Conservation (phyloP, 2,113 vertebrate species). For the Pterocles orientalis region DNA sequence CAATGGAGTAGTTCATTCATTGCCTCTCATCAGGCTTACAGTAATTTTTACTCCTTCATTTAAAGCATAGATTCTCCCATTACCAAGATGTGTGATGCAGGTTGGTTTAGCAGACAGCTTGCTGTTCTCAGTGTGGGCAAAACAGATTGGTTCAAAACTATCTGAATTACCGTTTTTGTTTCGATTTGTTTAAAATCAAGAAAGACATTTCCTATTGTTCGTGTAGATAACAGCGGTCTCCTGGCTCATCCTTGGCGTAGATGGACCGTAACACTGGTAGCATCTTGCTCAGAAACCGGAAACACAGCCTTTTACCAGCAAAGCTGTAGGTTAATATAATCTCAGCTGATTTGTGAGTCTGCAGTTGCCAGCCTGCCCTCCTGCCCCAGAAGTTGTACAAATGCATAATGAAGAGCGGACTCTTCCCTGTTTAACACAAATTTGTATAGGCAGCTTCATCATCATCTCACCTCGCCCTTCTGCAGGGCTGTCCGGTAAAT, state of each 20-base stretch:
- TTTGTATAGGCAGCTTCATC: not conserved
- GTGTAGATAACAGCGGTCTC: accelerated
- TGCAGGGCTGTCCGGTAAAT: not conserved
- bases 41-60: not conserved
- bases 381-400: not conserved
- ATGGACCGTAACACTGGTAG: not conserved
- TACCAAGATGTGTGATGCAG: not conserved
- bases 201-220: not conserved
- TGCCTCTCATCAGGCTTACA: not conserved
- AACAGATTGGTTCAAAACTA: not conserved
- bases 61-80: not conserved
- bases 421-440: not conserved
- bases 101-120: accelerated
- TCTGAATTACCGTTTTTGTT: not conserved
- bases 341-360: not conserved
- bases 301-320: not conserved
- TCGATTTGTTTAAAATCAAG: not conserved
- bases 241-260: not conserved
- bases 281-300: not conserved
- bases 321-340: not conserved
- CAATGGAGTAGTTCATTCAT: not conserved
- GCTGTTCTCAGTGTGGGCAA: not conserved
- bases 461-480: accelerated
- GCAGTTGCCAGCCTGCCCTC: not conserved
- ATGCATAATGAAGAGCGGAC: not conserved